Base-by-base conservation (phyloP, 2,113 vertebrate species). In the Urocolius indicus region DNA sequence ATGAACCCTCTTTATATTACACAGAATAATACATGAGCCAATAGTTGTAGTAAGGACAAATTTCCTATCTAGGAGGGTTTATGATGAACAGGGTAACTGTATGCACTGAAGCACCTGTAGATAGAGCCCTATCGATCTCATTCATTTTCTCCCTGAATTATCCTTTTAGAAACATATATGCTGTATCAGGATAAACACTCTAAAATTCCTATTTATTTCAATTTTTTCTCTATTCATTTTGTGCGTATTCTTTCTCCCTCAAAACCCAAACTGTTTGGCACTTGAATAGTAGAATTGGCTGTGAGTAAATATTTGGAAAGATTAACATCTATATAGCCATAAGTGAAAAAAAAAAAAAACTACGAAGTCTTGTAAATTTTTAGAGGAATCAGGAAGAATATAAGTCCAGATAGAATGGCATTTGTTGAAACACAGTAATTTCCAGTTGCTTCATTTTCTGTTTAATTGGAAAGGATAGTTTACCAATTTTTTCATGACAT, bases 11-110 rank as follows among this genome's bases (percentile, higher is more conserved):
- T 86, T 43, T 61, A 62, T 16, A 82, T 58, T 71, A 92, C 55
- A 89, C 54, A 90, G 87, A 97, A 96, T 96, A 96, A 95, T 81
- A 46, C 84, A 96, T 89, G 54, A 97, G 61, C 57, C 85, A 61
- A 92, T 63, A 72, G 79, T 32, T 90, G 67, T 94, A 83, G 83
- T 54, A 94, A 93, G 46, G 57, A 23, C 32, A 91, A 91, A 79
- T 88, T 83, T 72, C 62, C 75, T 96, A 94, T 94, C 75, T 96
- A 94, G 93, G 54, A 93, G 57, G 93, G 41, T 79, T 79, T 82
- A 66, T 66, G 75, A 85, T 23, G 41, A 80, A 69, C 57, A 46
- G n/a, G 68, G 51, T 82, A 92, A 65, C 73, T 73, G 58, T 63
- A 78, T 61, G 54, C 16, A 59, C 73, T 34, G 87, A n/a, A 94